Conservation (phyloP, 2,113 vertebrate species). For the Notiomystis cincta region DNA sequence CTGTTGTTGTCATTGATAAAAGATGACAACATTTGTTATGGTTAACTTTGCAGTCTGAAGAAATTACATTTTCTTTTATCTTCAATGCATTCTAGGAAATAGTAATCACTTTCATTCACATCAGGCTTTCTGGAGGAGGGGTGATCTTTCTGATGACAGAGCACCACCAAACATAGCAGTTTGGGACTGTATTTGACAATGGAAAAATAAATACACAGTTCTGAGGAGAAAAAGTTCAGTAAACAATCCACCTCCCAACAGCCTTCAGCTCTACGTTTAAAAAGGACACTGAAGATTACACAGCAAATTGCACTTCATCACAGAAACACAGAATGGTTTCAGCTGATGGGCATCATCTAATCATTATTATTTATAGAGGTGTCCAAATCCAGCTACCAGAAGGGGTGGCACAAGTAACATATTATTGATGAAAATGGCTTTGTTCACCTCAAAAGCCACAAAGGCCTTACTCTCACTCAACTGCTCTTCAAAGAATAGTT, state of each 20-base stretch:
- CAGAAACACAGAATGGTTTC: background rate
- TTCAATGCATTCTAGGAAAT: background rate
- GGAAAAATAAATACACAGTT: background rate
- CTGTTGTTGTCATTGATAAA: constrained; percentile 54
- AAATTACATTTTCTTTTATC: constrained; percentile 13
- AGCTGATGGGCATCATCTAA: background rate
- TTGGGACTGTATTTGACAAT: background rate
- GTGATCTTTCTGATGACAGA: background rate
- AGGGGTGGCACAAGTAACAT: background rate
- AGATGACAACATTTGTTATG: constrained; percentile 38
- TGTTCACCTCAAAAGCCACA: background rate
- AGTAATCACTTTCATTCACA: background rate
- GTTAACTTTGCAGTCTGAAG: constrained; percentile 28
- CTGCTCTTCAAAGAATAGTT: background rate
- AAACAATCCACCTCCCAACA: background rate
- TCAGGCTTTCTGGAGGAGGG: background rate
- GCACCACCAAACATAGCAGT: background rate
- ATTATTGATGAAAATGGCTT: background rate
- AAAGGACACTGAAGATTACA: background rate
- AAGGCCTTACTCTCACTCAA: background rate
- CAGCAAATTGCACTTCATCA: background rate
- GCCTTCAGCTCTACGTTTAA: background rate
- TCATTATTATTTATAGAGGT: background rate
- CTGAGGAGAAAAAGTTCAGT: background rate
- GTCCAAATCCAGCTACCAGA: background rate